Evolutionary conservation across 2,888 invertebrate genomes (phyloP), one percentile per base, ranked within the genome.

Genomic region (Heliconius ethilla): DNA sequence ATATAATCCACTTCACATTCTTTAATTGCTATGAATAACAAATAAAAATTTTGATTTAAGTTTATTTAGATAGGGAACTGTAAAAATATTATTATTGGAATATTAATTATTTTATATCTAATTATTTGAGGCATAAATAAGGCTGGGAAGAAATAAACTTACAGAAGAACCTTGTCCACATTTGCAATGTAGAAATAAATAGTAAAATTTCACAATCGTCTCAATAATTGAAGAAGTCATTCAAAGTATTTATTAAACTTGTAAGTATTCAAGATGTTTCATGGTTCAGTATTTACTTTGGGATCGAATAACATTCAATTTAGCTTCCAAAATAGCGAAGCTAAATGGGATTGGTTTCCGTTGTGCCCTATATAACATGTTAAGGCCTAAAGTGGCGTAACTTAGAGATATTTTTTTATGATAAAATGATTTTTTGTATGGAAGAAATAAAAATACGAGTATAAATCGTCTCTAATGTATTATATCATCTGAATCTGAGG

Each of bases 221-320:
- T 25, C 18, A 74, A 59, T 22, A 13, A 40, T 74, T 45, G 27
- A 25, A n/a, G 66, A 73, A 73, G 59, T 25, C 67, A 67, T 67
- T 59, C 66, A 27, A 40, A 72, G 37, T n/a, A 15, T 59, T 66
- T 45, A 77, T 66, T 73, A 59, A 70, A 73, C 73, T 77, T 59
- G 77, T 76, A 73, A 65, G 72, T 66, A 37, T 29, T 65, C 65
- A 45, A 27, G 22, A 73, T 40, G 63, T 13, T 29, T 72, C 59
- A 55, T 55, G 40, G 27, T 63, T 63, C 45, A 65, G 45, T 74
- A 74, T 63, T 65, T 40, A 63, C 40, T 65, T 74, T 65, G 63
- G 40, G 63, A 40, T 74, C 45, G 74, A 45, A 40, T 63, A 65
- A 45, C 74, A 18, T 72, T 72, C 40, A 74, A 74, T 65, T 65